phyloP scores from a whole-genome alignment of 1,140 invertebrate species.

The Dinoponera quadriceps region DNA sequence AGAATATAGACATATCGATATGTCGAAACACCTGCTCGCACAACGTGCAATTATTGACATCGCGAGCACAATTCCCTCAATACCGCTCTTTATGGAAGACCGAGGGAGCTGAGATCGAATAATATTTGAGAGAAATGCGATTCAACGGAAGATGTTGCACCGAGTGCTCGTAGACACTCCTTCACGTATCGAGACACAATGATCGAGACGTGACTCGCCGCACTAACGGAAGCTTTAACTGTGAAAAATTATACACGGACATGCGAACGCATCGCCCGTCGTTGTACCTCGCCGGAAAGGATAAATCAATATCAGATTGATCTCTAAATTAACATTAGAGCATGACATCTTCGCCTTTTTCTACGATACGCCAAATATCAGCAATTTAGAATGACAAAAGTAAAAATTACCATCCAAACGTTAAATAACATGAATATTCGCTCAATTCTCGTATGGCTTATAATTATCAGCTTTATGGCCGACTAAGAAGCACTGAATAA shows the following conservation, averaged over 20 bases:
- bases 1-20: conserved; percentile 50
- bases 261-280: background rate
- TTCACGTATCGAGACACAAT: background rate
- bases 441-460: background rate
- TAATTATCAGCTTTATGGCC: background rate
- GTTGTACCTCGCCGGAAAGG: background rate
- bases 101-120: conserved; percentile 4
- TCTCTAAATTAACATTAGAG: background rate
- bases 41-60: conserved; percentile 49
- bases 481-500: background rate
- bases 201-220: background rate
- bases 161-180: background rate
- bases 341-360: background rate
- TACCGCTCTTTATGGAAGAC: conserved; percentile 11
- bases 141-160: conserved; percentile 10
- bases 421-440: background rate
- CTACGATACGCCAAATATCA: background rate
- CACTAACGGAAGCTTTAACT: background rate
- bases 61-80: conserved; percentile 23
- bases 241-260: background rate
- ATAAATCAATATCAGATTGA: background rate
- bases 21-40: conserved; percentile 46
- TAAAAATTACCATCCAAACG: background rate
- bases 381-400: background rate
- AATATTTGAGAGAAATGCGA: conserved; percentile 19